Base-by-base conservation (phyloP, 1,140 invertebrate genomes). In the Globodera ellingtonae region DNA sequence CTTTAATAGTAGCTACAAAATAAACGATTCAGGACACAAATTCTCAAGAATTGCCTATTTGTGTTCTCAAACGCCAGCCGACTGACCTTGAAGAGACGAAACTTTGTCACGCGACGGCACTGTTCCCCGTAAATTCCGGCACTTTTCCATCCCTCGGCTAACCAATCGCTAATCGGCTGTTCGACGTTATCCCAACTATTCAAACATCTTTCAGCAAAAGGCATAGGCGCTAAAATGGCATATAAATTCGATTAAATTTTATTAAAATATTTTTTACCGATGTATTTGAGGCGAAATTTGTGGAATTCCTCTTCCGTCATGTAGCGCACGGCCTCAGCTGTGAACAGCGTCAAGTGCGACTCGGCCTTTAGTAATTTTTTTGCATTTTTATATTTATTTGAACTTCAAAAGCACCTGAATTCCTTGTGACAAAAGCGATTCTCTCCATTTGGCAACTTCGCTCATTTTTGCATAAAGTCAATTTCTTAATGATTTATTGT, bases 261-360 rank as follows among this genome's bases (percentile, higher is more conserved):
- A 24, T 69, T 24, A 35, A 35, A 35, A 35, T 35, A 35, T 24
- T 24, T 24, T 7, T 70, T 24, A 46, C 67, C 18, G 24, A 70
- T 44, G 46, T 70, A 70, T 70, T 70, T 70, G 21, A 70, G 67
- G 8, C 67, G 24, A 6, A 70, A 47, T 70, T 44, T 15, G 67
- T 70, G 24, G 0, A 70, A 70, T 13, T 70, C 67, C 5, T 9
- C 24, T 6, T 35, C 67, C 9, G n/a, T 70, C 67, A 70, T 70
- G 67, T 70, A 70, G 6, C 46, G 35, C 24, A 47, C 46, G 46
- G 46, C 67, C 46, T 70, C 67, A 21, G 7, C 35, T 1, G 46
- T 7, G 35, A 70, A 70, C 8, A 70, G 67, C 0, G n/a, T 1
- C 8, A 70, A 10, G 35, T 70, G 67, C 24, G 67, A 35, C 24